phyloP scores from a whole-genome alignment of 2,888 invertebrate species.

The Sarcophaga carnaria region DNA sequence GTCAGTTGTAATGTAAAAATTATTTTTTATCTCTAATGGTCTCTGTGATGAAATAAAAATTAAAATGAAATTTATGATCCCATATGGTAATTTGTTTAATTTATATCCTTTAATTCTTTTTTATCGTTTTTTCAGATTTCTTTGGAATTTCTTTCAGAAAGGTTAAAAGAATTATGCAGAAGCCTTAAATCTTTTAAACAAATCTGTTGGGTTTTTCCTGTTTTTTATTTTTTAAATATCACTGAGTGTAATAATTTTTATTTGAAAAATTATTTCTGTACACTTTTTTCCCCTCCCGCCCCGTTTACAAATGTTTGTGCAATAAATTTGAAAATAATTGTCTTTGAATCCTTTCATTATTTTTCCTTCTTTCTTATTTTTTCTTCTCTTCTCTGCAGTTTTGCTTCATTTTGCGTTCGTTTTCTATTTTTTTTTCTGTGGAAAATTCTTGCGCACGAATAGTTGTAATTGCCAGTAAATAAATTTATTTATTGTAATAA shows the following conservation, averaged over 20 bases:
- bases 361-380: slow-evolving; percentile 2
- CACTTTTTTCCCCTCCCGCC: not conserved
- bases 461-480: slow-evolving; percentile 31
- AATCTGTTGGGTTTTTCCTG: not conserved
- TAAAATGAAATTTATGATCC: no score
- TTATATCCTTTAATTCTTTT: no score
- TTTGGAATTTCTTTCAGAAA: no score
- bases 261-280: slow-evolving; percentile 5
- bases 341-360: slow-evolving; percentile 51
- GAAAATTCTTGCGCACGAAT: not conserved
- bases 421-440: no score
- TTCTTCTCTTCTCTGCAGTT: no score
- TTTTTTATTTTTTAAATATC: not conserved
- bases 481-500: slow-evolving; percentile 57
- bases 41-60: no score
- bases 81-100: no score
- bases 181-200: not conserved
- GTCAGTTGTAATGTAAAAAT: no score
- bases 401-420: no score
- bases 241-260: not conserved
- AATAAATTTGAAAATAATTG: slow-evolving; percentile 60
- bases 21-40: no score
- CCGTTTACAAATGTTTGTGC: not conserved
- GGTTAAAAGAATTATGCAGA: no score
- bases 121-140: no score